Base-by-base conservation (phyloP, 1,140 invertebrate genomes). In the Ephestia elutella region DNA sequence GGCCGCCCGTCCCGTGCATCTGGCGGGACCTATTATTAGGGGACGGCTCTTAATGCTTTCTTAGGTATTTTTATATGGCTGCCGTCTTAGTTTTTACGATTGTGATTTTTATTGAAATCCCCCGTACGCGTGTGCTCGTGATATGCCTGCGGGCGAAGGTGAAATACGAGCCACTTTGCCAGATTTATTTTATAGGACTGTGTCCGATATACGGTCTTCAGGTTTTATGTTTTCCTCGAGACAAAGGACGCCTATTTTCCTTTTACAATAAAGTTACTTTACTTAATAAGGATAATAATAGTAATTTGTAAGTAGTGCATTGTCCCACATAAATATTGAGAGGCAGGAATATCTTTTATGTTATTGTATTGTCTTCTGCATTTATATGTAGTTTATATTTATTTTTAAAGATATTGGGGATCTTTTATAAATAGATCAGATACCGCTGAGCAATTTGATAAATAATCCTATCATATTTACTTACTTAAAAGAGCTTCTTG, bases 41-140 rank as follows among this genome's bases (percentile, higher is more conserved):
- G 83, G 81, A 80, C 81, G 73, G 73, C 69, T 85, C 82, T 84
- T 86, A 88, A 88, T 84, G 75, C 78, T 78, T 77, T 74, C 83
- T 84, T 84, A 82, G 77, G 76, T 82, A 86, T 88, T 86, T 86
- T 86, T 88, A 88, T 88, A 80, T 81, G 81, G 80, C 65, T 71
- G 69, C 71, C 76, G 75, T 72, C 73, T 80, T 80, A 85, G 75
- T 80, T 87, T 85, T 88, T 86, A 86, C 80, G 82, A 86, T 80
- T 82, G 76, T 83, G 81, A 86, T 83, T 86, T 87, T 86, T 86
- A 88, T 88, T 84, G 82, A 84, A 84, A 80, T 82, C 73, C 67
- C 64, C 63, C 66, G 66, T 72, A 66, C 62, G 69, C 58, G 67
- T 71, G 71, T 69, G 65, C 65, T 54, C 66, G 66, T 62, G 68